These are phyloP conservation scores for Gari tellinella DNA, from an alignment of 2,888 invertebrate species.

Conservation along the genomic window DNA sequence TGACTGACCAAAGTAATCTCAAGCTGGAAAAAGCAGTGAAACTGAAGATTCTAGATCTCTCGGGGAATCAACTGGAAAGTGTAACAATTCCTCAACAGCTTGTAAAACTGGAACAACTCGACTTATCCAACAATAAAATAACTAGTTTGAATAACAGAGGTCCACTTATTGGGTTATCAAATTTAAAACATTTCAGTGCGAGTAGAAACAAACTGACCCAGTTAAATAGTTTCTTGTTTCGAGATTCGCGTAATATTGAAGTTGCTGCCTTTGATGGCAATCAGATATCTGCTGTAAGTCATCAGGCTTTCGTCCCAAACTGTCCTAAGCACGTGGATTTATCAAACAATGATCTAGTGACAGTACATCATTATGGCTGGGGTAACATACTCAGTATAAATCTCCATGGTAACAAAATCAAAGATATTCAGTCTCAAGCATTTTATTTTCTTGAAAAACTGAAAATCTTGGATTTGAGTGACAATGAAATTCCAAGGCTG, in stretches of 20 bases:
- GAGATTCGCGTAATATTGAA: conserved; percentile 66
- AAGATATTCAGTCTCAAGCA: conserved; percentile 62
- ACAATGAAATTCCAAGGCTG: conserved; percentile 67
- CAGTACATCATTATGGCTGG: conserved; percentile 76
- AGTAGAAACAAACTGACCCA: conserved; percentile 68
- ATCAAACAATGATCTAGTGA: conserved; percentile 72
- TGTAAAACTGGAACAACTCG: conserved; percentile 34
- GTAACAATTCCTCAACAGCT: conserved; percentile 53
- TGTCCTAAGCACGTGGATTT: conserved; percentile 75
- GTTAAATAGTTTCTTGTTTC: conserved; percentile 69
- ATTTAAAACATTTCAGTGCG: conserved; percentile 44
- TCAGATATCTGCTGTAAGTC: conserved; percentile 67
- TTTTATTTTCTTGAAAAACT: conserved; percentile 73
- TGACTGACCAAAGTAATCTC: conserved; percentile 49
- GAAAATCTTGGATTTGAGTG: conserved; percentile 66
- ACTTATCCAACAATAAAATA: conserved; percentile 55
- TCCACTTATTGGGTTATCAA: conserved; percentile 51
- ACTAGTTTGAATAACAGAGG: conserved; percentile 33
- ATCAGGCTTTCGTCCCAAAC: conserved; percentile 73
- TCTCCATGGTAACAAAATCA: conserved; percentile 72
- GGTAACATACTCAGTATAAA: conserved; percentile 59
- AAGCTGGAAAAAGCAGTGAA: conserved; percentile 47
- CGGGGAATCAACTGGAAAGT: conserved; percentile 62
- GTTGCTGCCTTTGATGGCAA: conserved; percentile 76
- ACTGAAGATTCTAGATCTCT: conserved; percentile 63